A percentile compares a stretch with the other conserved stretches of the same genome.
These are phyloP conservation scores for Panulirus ornatus DNA, from an alignment of 1,140 invertebrate species.

Conservation along the genomic window DNA sequence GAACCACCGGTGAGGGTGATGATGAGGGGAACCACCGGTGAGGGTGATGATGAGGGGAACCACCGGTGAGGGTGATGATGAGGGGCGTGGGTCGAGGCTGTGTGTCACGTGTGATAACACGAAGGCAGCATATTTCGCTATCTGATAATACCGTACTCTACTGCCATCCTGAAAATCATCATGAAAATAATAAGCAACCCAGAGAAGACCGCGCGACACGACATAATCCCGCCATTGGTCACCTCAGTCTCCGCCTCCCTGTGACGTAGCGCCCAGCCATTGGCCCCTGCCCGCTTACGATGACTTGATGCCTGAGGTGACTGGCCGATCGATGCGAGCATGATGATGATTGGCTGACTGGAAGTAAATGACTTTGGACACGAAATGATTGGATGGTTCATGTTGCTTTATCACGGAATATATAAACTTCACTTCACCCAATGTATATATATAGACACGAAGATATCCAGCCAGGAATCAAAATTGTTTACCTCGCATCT, in stretches of 20 bases:
- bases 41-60: too few species aligned
- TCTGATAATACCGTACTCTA: conserved; percentile 24
- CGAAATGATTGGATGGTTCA: conserved; percentile 68
- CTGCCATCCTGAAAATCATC: conserved; percentile 63
- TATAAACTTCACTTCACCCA: conserved; percentile 46
- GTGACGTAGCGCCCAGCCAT: conserved; percentile 56
- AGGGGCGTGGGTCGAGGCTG: not conserved
- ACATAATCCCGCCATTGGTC: conserved; percentile 69
- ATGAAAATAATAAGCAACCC: conserved; percentile 70
- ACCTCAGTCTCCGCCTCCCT: conserved; percentile 28
- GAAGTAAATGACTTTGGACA: conserved; percentile 69
- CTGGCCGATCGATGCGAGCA: conserved; percentile 63
- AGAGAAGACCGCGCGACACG: conserved; percentile 42
- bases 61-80: too few species aligned
- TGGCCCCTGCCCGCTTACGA: conserved; percentile 33
- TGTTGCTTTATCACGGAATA: conserved; percentile 63
- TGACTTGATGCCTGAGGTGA: conserved; percentile 69
- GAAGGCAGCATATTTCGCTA: conserved; percentile 8
- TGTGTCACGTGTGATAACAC: too few species aligned
- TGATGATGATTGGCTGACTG: conserved; percentile 70
- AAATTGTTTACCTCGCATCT: conserved; percentile 44
- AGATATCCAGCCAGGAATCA: conserved; percentile 40
- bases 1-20: too few species aligned
- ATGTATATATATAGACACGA: conserved; percentile 19
- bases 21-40: too few species aligned